phyloP scores from a whole-genome alignment of 2,113 vertebrate species.

The Brachypodius melanocephalos region DNA sequence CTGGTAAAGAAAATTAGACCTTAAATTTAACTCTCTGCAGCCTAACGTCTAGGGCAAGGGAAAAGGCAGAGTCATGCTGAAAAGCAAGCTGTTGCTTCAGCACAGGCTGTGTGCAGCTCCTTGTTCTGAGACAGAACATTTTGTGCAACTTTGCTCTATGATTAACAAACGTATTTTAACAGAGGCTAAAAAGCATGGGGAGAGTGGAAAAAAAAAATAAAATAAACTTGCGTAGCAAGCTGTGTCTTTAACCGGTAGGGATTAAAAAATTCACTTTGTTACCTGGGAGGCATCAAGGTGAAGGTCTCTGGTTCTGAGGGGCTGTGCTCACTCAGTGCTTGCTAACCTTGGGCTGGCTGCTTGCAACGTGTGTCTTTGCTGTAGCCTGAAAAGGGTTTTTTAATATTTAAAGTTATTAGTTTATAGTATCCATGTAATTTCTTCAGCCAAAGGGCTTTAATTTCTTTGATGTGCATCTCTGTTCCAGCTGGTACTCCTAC shows the following conservation, averaged over 20 bases:
- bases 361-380: conserved; percentile 61
- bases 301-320: conserved; percentile 36
- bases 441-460: conserved; percentile 73
- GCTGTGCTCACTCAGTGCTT: conserved; percentile 40
- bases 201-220: too few relatives aligned
- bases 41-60: conserved; percentile 35
- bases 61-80: conserved; percentile 61
- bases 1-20: conserved; percentile 68
- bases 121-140: conserved; percentile 53
- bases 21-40: conserved; percentile 67
- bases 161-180: conserved; percentile 42
- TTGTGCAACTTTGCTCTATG: conserved; percentile 54
- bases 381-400: conserved; percentile 69
- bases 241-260: conserved; percentile 37
- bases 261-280: conserved; percentile 65
- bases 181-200: background rate
- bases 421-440: conserved; percentile 72
- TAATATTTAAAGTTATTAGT: conserved; percentile 80
- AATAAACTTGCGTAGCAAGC: background rate
- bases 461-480: conserved; percentile 74
- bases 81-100: conserved; percentile 63
- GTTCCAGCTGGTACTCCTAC: conserved; percentile 67
- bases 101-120: conserved; percentile 21
- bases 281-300: conserved; percentile 48
- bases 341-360: conserved; percentile 72